Conservation (phyloP, 1,140 invertebrate genomes). For the Campoletis sonorensis region DNA sequence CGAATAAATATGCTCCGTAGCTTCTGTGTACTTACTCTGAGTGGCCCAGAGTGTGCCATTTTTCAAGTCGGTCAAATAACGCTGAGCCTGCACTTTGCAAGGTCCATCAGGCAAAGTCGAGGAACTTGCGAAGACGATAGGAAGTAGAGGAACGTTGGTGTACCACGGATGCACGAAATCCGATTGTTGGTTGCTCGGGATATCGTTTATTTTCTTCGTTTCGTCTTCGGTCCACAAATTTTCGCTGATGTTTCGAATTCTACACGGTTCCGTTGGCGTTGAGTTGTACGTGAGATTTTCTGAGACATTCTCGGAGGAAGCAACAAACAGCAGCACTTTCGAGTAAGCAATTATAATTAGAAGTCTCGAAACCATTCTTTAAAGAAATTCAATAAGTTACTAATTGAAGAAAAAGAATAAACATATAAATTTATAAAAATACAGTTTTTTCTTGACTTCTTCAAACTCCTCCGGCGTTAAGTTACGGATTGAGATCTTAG, state of each 20-base stretch:
- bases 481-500: no score
- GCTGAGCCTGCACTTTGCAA: conserved; percentile 59
- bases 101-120: conserved; percentile 53
- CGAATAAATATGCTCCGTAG: neutral
- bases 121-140: conserved; percentile 57
- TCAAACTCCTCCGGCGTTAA: no score
- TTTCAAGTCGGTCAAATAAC: conserved; percentile 57
- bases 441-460: no score
- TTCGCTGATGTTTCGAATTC: neutral
- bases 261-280: neutral
- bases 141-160: conserved; percentile 55
- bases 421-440: no score
- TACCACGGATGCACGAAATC: conserved; percentile 48
- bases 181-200: neutral
- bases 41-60: conserved; percentile 65
- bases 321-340: neutral
- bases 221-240: neutral
- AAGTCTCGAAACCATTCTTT: neutral
- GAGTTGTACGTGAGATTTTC: neutral
- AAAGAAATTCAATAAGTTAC: no score
- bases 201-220: neutral
- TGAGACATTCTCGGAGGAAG: neutral
- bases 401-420: no score
- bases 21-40: conserved; percentile 59
- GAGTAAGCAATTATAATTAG: neutral